Evolutionary conservation across 2,888 invertebrate species (phyloP).

Genomic region (Coenonympha glycerion): DNA sequence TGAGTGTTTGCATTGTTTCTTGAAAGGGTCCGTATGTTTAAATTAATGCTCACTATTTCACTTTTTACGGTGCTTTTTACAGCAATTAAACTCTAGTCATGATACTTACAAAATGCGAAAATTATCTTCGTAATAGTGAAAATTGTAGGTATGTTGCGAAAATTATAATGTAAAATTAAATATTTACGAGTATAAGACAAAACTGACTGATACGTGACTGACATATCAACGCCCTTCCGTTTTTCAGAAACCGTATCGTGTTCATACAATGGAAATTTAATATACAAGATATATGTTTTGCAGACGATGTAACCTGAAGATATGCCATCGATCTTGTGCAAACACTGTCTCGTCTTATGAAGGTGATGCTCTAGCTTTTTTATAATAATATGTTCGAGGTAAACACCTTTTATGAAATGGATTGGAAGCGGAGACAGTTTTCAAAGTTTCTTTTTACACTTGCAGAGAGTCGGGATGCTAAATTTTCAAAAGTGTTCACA

Average conservation of each 20-base stretch:
- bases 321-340: conserved; percentile 26
- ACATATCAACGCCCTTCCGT: no score
- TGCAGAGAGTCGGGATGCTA: background rate
- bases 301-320: conserved; percentile 28
- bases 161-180: no score
- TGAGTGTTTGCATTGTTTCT: no score
- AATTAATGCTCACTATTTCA: background rate
- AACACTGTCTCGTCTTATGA: conserved; percentile 29
- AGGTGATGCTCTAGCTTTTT: conserved; percentile 19
- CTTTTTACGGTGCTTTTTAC: no score
- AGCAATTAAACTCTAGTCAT: no score
- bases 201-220: no score
- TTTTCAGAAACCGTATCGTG: background rate
- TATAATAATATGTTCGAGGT: conserved; percentile 22
- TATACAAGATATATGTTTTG: conserved; percentile 15
- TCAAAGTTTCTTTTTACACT: conserved; percentile 6
- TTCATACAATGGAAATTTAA: background rate
- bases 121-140: no score
- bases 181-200: no score
- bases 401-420: conserved; percentile 25
- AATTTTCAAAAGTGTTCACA: background rate
- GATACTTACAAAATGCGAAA: no score
- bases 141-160: no score
- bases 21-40: no score
- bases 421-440: conserved; percentile 14